A percentile compares a stretch with the other conserved stretches of the same genome.
Evolutionary conservation across 1,140 invertebrate genomes (phyloP).

Genomic region (Chelonus insularis): DNA sequence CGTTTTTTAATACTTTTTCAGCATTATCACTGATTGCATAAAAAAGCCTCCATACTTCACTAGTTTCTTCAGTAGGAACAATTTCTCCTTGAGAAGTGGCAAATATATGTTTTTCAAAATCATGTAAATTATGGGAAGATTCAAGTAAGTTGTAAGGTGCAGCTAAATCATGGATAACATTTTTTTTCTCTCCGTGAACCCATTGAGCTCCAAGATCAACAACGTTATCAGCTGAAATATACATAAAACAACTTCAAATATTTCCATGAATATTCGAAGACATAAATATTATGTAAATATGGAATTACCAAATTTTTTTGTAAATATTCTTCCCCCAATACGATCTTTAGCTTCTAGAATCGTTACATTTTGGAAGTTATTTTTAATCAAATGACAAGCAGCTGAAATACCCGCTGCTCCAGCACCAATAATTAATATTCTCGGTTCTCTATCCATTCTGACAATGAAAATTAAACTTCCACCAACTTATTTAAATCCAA

Average conservation of each 20-base stretch:
- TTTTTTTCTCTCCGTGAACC: constrained; percentile 56
- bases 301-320: constrained; percentile 58
- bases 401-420: constrained; percentile 66
- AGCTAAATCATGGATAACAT: constrained; percentile 43
- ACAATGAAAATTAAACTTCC: not conserved
- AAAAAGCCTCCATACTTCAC: constrained; percentile 24
- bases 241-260: not conserved
- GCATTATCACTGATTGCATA: constrained; percentile 24
- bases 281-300: too few relatives aligned
- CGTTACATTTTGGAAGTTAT: constrained; percentile 58
- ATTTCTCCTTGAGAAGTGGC: constrained; percentile 29
- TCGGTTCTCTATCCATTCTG: constrained; percentile 30
- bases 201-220: constrained; percentile 61
- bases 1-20: constrained; percentile 22
- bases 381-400: constrained; percentile 57
- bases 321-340: constrained; percentile 64
- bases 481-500: too few relatives aligned
- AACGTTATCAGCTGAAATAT: constrained; percentile 34
- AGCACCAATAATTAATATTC: constrained; percentile 65
- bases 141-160: constrained; percentile 19
- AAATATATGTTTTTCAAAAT: constrained; percentile 27
- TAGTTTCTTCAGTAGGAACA: constrained; percentile 23
- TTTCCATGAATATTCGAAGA: too few relatives aligned
- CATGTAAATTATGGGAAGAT: constrained; percentile 23
- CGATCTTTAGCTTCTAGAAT: constrained; percentile 66